Evolutionary conservation across 2,113 vertebrate species (phyloP).

Genomic region (Pimephales promelas): DNA sequence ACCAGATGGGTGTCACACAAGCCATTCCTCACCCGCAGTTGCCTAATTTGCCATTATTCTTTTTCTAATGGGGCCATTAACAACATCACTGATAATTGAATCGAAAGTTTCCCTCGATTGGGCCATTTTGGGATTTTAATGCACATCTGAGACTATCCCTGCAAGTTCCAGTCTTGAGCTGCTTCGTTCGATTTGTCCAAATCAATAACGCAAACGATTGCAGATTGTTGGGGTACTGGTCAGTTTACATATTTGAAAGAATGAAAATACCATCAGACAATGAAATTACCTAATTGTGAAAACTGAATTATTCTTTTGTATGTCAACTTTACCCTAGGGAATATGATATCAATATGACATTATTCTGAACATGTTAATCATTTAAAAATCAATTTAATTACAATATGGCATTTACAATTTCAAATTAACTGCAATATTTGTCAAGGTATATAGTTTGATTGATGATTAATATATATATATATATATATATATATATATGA

Average conservation of each 20-base stretch:
- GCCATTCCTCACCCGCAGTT: slow-evolving; percentile 67
- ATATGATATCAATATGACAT: background rate
- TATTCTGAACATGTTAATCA: background rate
- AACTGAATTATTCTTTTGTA: background rate
- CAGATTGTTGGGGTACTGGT: background rate
- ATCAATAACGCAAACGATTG: slow-evolving; percentile 4
- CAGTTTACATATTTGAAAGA: background rate
- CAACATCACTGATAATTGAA: slow-evolving; percentile 75
- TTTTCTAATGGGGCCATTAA: slow-evolving; percentile 78
- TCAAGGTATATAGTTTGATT: too few relatives aligned
- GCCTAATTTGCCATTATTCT: slow-evolving; percentile 77
- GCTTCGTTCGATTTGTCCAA: background rate
- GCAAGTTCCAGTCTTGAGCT: slow-evolving; percentile 1
- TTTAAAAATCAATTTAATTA: background rate
- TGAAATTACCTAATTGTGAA: background rate
- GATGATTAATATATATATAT: too few relatives aligned
- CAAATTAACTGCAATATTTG: background rate
- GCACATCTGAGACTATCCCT: slow-evolving; percentile 17
- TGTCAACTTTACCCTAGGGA: background rate
- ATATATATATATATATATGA: too few relatives aligned
- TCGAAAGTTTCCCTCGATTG: slow-evolving; percentile 66
- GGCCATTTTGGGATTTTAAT: slow-evolving; percentile 59
- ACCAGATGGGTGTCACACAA: slow-evolving; percentile 79
- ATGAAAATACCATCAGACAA: background rate
- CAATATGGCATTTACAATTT: background rate